Base-by-base conservation (phyloP, 2,113 vertebrate species). In the Alethe castanea region DNA sequence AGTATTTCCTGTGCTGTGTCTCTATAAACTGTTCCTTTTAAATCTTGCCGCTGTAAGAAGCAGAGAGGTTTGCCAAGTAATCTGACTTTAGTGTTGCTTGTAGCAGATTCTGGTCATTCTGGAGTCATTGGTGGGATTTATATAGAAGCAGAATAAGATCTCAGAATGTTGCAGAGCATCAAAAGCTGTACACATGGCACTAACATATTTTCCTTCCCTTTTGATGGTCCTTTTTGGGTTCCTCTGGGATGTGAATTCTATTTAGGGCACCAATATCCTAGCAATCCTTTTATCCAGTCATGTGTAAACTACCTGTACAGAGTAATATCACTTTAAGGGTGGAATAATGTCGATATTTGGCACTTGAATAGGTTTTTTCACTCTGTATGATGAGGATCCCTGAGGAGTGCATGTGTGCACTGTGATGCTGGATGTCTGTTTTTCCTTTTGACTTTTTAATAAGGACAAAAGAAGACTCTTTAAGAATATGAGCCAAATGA, bases 401-500 rank as follows among this genome's bases (percentile, higher is more conserved):
- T 20, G 38, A 59, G 38, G 66, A 92, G 38, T 57, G 47, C n/a
- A 33, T 4, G 2, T 45, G 28, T 74, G 72, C 83, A 53, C 74
- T 59, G 22, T 64, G 42, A 20, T 56, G 6, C 53, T 31, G 66
- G 6, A 40, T 83, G 22, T 3, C 53, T 87, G 29, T 26, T 93
- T 89, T 86, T 19, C 20, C 33, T 48, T 86, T 95, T 81, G 54
- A 42, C 40, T 86, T 77, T 77, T 62, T 45, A 38, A 36, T 70
- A 70, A 94, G 78, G 85, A 79, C 59, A 85, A 52, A 57, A 90
- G 89, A 84, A 56, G 65, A 87, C 86, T 82, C 44, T 66, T 91
- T 80, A 71, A 88, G 74, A 86, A 65, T 61, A 40, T 23, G 42
- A 91, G 73, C 60, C 80, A 66, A 64, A 86, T 67, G 59, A 74